Percentiles rank a stretch among this genome's conserved stretches.
Conservation (phyloP, 2,888 invertebrate species). For the Caenorhabditis japonica region DNA sequence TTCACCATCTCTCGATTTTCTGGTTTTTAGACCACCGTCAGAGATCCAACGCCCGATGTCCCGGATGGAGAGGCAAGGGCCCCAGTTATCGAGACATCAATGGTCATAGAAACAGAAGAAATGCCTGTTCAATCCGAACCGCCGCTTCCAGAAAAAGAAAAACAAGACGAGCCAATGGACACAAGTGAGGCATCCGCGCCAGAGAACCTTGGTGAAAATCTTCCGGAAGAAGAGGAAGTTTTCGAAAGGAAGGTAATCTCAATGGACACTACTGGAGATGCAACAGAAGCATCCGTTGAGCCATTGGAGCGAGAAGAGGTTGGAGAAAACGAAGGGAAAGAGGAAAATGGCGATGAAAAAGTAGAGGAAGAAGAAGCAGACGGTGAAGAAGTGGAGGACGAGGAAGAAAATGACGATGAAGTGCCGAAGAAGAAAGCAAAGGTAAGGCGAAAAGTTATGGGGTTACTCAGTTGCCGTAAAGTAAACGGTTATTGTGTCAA, state of each 20-base stretch:
- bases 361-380: slow-evolving; percentile 9
- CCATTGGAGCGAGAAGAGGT: not conserved
- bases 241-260: slow-evolving; percentile 42
- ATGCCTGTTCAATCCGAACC: not conserved
- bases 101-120: slow-evolving; percentile 3
- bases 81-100: not conserved
- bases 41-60: slow-evolving; percentile 12
- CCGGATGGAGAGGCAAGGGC: slow-evolving; percentile 2
- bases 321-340: slow-evolving; percentile 4
- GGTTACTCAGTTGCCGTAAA: too few relatives aligned
- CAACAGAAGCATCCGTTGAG: not conserved
- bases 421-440: slow-evolving; percentile 22
- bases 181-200: not conserved
- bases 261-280: slow-evolving; percentile 38
- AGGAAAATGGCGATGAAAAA: not conserved
- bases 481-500: too few relatives aligned
- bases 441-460: too few relatives aligned
- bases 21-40: not conserved
- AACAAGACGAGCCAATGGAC: slow-evolving; percentile 13
- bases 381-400: slow-evolving; percentile 10
- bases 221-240: slow-evolving; percentile 35
- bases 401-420: slow-evolving; percentile 22
- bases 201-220: too few relatives aligned
- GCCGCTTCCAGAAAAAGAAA: too few relatives aligned
- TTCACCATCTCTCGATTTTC: not conserved